phyloP scores from a whole-genome alignment of 2,113 vertebrate species.

The Spheniscus mendiculus region DNA sequence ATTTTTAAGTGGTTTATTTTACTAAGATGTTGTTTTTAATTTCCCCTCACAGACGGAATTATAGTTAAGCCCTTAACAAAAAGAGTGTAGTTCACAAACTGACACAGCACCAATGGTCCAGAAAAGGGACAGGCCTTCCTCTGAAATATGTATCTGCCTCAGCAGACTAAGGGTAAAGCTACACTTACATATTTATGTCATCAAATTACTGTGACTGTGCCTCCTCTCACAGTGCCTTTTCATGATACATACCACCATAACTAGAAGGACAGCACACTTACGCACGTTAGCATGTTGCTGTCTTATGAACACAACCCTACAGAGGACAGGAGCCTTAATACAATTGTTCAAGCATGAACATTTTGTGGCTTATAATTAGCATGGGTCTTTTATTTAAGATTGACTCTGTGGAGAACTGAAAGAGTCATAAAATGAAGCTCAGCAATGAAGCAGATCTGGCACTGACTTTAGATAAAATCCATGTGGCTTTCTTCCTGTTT shows the following conservation, averaged over 20 bases:
- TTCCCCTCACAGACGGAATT: not conserved
- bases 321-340: not conserved
- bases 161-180: not conserved
- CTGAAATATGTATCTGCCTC: not conserved
- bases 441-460: not conserved
- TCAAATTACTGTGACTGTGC: not conserved
- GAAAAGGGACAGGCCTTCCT: not conserved
- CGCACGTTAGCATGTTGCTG: not conserved
- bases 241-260: rapidly evolving
- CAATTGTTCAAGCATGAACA: not conserved
- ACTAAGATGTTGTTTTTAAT: not conserved
- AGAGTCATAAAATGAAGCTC: not conserved
- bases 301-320: not conserved
- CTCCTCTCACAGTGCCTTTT: not conserved
- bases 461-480: not conserved
- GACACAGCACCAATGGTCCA: not conserved
- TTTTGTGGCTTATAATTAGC: not conserved
- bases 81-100: not conserved
- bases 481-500: not conserved
- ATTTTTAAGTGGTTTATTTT: not conserved
- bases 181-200: not conserved
- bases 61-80: not conserved
- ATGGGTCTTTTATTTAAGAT: not conserved
- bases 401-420: not conserved
- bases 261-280: not conserved